Conservation (phyloP, 2,888 invertebrate genomes). For the Gymnocheta viridis region DNA sequence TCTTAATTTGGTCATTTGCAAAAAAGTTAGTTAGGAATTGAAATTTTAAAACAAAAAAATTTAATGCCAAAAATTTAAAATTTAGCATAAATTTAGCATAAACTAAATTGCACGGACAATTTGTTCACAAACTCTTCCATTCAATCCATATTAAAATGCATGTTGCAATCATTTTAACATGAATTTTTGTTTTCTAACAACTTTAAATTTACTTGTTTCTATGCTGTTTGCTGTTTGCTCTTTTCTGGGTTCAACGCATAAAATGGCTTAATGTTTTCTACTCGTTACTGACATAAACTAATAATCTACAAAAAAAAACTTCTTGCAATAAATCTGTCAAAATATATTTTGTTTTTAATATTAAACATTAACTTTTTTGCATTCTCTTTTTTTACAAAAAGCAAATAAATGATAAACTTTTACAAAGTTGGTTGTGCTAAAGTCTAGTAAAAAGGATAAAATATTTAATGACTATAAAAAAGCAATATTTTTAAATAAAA, state of each 20-base stretch:
- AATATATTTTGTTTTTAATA: slow-evolving; percentile 28
- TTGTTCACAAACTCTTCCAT: not conserved
- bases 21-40: not conserved
- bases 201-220: not conserved
- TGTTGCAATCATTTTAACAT: not conserved
- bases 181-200: not conserved
- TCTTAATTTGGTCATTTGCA: not conserved
- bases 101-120: no score
- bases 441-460: not conserved
- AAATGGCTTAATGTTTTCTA: slow-evolving; percentile 11
- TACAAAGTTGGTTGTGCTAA: slow-evolving; percentile 37
- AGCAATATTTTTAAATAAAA: slow-evolving; percentile 50
- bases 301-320: slow-evolving; percentile 34
- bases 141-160: not conserved
- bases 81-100: no score
- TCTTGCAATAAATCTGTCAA: slow-evolving; percentile 48
- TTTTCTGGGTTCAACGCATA: not conserved
- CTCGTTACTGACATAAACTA: slow-evolving; percentile 9
- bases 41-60: no score
- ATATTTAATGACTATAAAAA: slow-evolving; percentile 21
- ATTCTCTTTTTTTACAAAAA: not conserved
- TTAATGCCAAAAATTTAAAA: no score
- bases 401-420: slow-evolving; percentile 46
- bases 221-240: not conserved
- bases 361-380: not conserved